Percentiles rank a stretch among this genome's conserved stretches.
Evolutionary conservation across 2,113 vertebrate genomes (phyloP).

Genomic region (Azemiops feae): DNA sequence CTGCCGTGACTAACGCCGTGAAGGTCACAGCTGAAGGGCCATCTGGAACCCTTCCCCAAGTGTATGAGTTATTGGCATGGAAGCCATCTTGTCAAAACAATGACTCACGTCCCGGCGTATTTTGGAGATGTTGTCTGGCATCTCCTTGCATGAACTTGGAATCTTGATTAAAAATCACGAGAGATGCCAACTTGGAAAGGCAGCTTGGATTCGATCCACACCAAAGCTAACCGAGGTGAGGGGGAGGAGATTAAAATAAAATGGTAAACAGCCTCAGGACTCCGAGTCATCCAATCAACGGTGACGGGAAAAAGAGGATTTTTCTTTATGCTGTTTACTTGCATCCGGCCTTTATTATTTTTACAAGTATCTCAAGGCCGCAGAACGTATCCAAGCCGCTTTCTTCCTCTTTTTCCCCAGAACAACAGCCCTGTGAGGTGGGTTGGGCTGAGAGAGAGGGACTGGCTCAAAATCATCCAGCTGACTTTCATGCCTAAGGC

Average conservation of each 20-base stretch:
- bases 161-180: slow-evolving; percentile 53
- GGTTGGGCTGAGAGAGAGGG: too few relatives aligned
- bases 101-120: slow-evolving; percentile 47
- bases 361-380: too few relatives aligned
- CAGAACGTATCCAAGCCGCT: too few relatives aligned
- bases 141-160: slow-evolving; percentile 57
- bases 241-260: slow-evolving; percentile 50
- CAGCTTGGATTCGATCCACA: slow-evolving; percentile 45
- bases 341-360: too few relatives aligned
- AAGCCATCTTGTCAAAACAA: slow-evolving; percentile 53
- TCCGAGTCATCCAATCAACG: slow-evolving; percentile 37
- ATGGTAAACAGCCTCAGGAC: slow-evolving; percentile 34
- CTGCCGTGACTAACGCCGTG: not conserved
- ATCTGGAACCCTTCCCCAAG: slow-evolving; percentile 13
- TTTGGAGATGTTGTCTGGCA: slow-evolving; percentile 38
- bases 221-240: slow-evolving; percentile 48
- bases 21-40: not conserved
- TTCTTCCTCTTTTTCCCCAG: too few relatives aligned
- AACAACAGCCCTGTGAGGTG: too few relatives aligned
- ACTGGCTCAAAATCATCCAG: too few relatives aligned
- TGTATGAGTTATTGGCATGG: not conserved
- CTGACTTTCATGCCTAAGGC: too few relatives aligned
- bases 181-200: slow-evolving; percentile 39
- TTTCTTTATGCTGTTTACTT: too few relatives aligned
- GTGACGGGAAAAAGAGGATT: slow-evolving; percentile 22